Base-by-base conservation (phyloP, 2,113 vertebrate species). In the Amia ocellicauda region DNA sequence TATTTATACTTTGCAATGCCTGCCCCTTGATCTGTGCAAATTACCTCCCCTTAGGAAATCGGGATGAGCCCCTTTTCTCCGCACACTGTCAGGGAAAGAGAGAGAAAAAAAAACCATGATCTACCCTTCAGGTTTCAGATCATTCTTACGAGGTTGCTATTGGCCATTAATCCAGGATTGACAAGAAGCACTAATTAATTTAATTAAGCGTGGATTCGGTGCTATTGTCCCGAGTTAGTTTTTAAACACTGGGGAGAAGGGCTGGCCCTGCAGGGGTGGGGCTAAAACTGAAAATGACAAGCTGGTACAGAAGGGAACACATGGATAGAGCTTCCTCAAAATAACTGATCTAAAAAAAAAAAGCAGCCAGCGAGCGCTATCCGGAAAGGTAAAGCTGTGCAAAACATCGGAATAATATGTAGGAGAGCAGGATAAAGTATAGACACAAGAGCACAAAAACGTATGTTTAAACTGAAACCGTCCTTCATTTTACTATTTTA, bases 1-100 rank as follows among this genome's bases (percentile, higher is more conserved):
- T 95, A 97, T 97, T 96, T 97, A 96, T 96, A 97, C 93, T 95
- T 96, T 85, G 90, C 84, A 83, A 84, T 88, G 93, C 91, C 92
- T 89, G 92, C 92, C 93, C 92, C 93, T 93, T 89, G 90, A 94
- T 94, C 90, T 79, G 86, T 89, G 91, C 86, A 89, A 92, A 94
- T 93, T 92, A 91, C 92, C 92, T 93, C 92, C 91, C 90, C 91
- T 90, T 85, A 85, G 87, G 86, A 91, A 88, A 86, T 86, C 85
- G 60, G 79, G 85, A 86, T 74, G 88, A 84, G 84, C 79, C 86
- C 88, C 91, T 82, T 79, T 82, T 64, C 78, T 73, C 77, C 55
- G 60, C 57, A 52, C 54, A 63, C 63, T 78, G 78, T 75, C 80
- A 81, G 36, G 60, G 53, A 64, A 64, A 75, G 66, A 71, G 68